Conservation (phyloP, 2,888 invertebrate genomes). For the Protonemura montana region DNA sequence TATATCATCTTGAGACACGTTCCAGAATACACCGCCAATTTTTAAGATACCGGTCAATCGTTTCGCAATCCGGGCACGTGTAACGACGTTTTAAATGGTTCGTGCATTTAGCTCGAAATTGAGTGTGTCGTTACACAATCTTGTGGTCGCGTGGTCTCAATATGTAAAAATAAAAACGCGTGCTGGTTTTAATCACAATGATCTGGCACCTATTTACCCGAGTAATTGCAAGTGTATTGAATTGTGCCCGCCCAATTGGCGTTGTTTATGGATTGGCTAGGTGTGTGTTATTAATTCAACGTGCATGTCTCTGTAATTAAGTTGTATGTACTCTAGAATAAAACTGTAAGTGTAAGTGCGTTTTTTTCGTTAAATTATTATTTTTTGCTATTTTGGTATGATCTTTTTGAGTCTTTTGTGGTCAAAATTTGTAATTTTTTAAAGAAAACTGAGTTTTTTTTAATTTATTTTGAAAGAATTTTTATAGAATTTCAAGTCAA, state of each 20-base stretch:
- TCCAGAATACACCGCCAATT: background rate
- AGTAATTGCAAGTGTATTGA: background rate
- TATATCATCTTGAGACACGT: background rate
- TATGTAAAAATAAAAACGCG: background rate
- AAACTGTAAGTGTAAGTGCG: too few relatives aligned
- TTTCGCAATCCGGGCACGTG: background rate
- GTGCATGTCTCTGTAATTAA: too few relatives aligned
- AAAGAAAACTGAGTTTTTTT: too few relatives aligned
- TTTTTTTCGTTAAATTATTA: too few relatives aligned
- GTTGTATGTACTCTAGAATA: too few relatives aligned
- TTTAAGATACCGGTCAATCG: background rate
- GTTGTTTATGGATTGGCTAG: background rate
- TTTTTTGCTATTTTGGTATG: too few relatives aligned
- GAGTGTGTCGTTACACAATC: background rate
- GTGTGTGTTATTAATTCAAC: background rate
- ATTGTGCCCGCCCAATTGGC: background rate
- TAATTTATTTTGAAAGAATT: too few relatives aligned
- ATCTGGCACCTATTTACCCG: background rate
- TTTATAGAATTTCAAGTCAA: too few relatives aligned
- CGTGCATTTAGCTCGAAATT: background rate
- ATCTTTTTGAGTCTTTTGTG: too few relatives aligned
- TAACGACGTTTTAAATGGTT: background rate
- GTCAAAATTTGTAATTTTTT: too few relatives aligned
- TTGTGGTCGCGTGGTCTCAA: background rate
- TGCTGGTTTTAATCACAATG: background rate